These are phyloP conservation scores for Acanthopleura granulata DNA, from an alignment of 2,888 invertebrate genomes.

Conservation along the genomic window DNA sequence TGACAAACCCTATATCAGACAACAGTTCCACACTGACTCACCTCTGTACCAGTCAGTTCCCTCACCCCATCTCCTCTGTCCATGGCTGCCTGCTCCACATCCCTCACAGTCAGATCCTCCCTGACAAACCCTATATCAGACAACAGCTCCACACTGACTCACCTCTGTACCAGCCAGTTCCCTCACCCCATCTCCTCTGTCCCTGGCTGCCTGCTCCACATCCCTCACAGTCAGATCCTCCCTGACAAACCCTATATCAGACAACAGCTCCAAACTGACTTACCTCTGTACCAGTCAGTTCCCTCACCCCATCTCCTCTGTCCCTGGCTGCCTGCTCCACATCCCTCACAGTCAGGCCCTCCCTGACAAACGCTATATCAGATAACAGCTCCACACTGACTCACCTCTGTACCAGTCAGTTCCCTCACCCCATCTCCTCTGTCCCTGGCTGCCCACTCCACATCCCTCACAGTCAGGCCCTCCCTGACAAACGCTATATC, in stretches of 20 bases:
- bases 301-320: constrained; percentile 55
- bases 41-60: constrained; percentile 55
- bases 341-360: constrained; percentile 47
- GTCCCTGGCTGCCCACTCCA: constrained; percentile 50
- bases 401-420: no score
- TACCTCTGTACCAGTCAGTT: constrained; percentile 57
- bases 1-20: constrained; percentile 82
- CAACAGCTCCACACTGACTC: constrained; percentile 75
- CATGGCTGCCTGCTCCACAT: constrained; percentile 50
- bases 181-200: constrained; percentile 56
- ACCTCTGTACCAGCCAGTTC: constrained; percentile 59
- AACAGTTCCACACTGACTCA: constrained; percentile 76
- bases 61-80: constrained; percentile 60
- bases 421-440: constrained; percentile 55
- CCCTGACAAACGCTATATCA: constrained; percentile 81
- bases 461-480: constrained; percentile 48
- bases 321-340: constrained; percentile 50
- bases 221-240: constrained; percentile 49
- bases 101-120: constrained; percentile 48
- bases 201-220: constrained; percentile 49
- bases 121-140: constrained; percentile 81
- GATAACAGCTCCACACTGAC: constrained; percentile 76
- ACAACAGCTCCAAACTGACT: constrained; percentile 30
- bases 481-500: constrained; percentile 81
- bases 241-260: constrained; percentile 55